Conservation (phyloP, 2,797 vertebrate genomes). For the Gobio occitaniae region DNA sequence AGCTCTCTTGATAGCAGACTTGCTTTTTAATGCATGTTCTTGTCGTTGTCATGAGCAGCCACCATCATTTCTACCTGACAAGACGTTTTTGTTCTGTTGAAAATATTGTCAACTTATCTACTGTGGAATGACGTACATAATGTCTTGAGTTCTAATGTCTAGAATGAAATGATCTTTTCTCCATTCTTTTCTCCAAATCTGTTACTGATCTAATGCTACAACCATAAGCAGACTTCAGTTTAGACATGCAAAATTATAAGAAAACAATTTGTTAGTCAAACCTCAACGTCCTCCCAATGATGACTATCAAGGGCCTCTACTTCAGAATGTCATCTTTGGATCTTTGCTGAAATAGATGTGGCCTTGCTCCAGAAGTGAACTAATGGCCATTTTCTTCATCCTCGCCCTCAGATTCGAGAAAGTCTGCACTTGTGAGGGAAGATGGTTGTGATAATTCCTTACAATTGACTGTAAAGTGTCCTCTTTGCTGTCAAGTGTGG, state of each 20-base stretch:
- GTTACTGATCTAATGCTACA: neutral
- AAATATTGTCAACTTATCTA: neutral
- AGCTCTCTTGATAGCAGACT: conserved; percentile 27
- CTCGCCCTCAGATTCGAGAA: neutral
- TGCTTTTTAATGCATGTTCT: conserved; percentile 10
- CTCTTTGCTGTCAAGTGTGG: neutral
- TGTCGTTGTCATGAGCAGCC: neutral
- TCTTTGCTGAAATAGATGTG: neutral
- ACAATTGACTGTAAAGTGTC: neutral
- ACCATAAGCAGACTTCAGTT: neutral
- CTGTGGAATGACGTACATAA: neutral
- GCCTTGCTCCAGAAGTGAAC: neutral
- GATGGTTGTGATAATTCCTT: neutral
- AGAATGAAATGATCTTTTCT: neutral
- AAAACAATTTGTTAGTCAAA: neutral
- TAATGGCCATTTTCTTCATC: neutral
- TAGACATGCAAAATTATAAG: neutral
- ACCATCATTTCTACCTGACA: neutral
- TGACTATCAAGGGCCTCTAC: neutral
- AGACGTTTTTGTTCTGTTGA: neutral
- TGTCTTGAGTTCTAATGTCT: too few species aligned
- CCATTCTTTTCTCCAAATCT: neutral
- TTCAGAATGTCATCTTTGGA: neutral
- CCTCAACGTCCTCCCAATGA: neutral
- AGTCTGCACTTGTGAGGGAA: neutral